phyloP scores from a whole-genome alignment of 2,797 vertebrate species.

The Sciurus vulgaris region DNA sequence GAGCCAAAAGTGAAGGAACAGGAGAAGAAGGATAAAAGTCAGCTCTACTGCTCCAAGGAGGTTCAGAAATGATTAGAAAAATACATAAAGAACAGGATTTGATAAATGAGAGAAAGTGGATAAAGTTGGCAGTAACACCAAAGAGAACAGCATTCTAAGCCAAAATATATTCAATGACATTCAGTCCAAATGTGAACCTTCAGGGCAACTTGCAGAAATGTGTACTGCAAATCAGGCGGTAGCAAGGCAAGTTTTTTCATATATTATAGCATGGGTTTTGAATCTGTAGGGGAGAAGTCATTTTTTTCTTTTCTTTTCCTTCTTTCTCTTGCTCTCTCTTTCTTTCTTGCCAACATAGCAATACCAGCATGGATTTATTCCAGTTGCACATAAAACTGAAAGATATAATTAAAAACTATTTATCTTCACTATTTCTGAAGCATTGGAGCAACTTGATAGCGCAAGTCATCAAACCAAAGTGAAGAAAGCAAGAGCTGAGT shows the following conservation, averaged over 20 bases:
- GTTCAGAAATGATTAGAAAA: constrained; percentile 31
- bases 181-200: constrained; percentile 61
- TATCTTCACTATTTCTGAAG: not conserved
- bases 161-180: constrained; percentile 69
- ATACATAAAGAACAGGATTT: constrained; percentile 33
- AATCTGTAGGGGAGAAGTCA: not conserved
- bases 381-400: not conserved
- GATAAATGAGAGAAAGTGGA: constrained; percentile 43
- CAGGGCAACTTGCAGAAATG: constrained; percentile 56
- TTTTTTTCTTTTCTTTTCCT: not conserved
- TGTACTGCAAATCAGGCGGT: not conserved
- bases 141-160: constrained; percentile 35
- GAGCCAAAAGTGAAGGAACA: not conserved
- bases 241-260: constrained; percentile 4
- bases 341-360: not conserved
- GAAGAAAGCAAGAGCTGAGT: not conserved
- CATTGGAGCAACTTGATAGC: not conserved
- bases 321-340: not conserved
- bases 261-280: not conserved
- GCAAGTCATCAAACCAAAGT: not conserved
- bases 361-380: not conserved
- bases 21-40: not conserved
- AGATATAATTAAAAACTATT: not conserved
- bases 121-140: not conserved
- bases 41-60: not conserved